Percentiles rank a stretch among this genome's conserved stretches.
Conservation (phyloP, 64 coral and sea anemone species). For the Acropora tenuis region DNA sequence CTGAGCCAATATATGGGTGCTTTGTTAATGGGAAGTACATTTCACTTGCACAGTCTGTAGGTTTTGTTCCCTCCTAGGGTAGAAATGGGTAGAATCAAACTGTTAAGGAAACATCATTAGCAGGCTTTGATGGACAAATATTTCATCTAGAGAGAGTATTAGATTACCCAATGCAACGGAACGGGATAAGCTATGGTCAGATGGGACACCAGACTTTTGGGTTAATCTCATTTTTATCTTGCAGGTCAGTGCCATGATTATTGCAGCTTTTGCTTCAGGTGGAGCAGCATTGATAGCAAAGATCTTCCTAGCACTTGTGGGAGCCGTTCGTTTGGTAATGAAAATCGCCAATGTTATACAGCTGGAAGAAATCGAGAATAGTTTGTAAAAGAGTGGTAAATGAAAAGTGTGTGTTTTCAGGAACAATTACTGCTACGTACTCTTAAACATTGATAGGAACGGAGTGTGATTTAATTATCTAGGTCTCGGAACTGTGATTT, state of each 20-base stretch:
- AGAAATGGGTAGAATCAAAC: no score
- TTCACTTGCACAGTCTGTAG: no score
- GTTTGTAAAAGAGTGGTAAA: background rate
- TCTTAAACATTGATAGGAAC: background rate
- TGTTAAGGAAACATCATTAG: no score
- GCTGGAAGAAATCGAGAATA: slow-evolving; percentile 34
- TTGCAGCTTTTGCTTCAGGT: slow-evolving; percentile 48
- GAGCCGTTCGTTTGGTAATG: slow-evolving; percentile 15
- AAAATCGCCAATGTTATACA: slow-evolving; percentile 43
- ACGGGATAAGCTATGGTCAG: background rate
- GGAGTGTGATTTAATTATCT: background rate
- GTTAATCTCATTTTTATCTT: background rate
- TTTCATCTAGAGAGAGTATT: no score
- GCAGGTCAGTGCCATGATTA: slow-evolving; percentile 4
- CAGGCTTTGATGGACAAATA: no score
- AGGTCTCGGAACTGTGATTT: no score
- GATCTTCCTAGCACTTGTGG: slow-evolving; percentile 10
- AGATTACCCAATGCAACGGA: no score
- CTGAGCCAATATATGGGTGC: no score
- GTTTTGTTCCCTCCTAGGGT: no score
- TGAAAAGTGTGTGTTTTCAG: background rate
- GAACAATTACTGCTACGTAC: background rate
- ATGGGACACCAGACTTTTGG: background rate
- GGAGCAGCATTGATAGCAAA: slow-evolving; percentile 46
- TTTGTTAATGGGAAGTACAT: no score